These are phyloP conservation scores for Drosophila kambysellisi DNA, from an alignment of 2,888 invertebrate genomes.

Conservation along the genomic window DNA sequence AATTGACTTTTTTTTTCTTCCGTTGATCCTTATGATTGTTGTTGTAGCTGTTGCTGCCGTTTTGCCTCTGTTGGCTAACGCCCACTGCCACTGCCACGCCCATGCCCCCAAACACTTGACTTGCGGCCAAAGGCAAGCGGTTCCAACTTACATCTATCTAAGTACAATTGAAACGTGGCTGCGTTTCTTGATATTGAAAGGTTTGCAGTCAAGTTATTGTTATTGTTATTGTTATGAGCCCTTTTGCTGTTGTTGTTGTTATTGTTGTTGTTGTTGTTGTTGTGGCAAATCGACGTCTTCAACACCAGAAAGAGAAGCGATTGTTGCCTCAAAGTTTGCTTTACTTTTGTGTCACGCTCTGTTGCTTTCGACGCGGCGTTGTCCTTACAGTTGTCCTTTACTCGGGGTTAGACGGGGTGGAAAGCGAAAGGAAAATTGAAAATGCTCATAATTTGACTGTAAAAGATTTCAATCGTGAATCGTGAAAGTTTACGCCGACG, in stretches of 20 bases:
- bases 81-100: conserved; percentile 17
- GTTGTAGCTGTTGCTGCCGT: conserved; percentile 29
- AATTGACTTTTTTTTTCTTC: conserved; percentile 75
- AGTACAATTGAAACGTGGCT: conserved; percentile 75
- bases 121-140: conserved; percentile 67
- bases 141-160: conserved; percentile 59
- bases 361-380: conserved; percentile 53
- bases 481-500: conserved; percentile 73
- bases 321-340: conserved; percentile 73
- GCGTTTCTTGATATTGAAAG: conserved; percentile 75
- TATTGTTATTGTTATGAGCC: conserved; percentile 80
- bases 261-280: conserved; percentile 25
- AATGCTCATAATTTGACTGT: conserved; percentile 82
- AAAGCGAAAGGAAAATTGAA: conserved; percentile 71
- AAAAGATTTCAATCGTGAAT: conserved; percentile 82
- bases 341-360: conserved; percentile 78
- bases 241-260: conserved; percentile 50
- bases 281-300: conserved; percentile 68
- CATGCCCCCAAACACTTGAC: conserved; percentile 63
- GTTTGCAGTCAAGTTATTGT: conserved; percentile 80
- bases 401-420: background rate
- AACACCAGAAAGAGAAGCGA: conserved; percentile 47
- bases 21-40: conserved; percentile 31
- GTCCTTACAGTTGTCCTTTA: background rate
- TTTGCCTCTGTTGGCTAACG: conserved; percentile 28